Conservation (phyloP, 2,113 vertebrate genomes). For the cattle (Bos taurus) region ARS-UCD2.0 NC_037328.1:41477501-41478000, state of each 20-base stretch:
- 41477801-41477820: not conserved
- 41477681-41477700: not conserved
- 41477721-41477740: not conserved
- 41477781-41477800: not conserved
- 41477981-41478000: not conserved
- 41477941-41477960: not conserved
- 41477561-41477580: not conserved
- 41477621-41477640: not conserved
- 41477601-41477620: not conserved
- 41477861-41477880: not conserved
- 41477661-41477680: not conserved
- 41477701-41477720: not conserved
- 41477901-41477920: not conserved
- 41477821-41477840: not conserved
- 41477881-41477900: not conserved
- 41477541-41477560: not conserved
- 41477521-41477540: not conserved
- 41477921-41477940: not conserved
- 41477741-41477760: not conserved
- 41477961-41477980: not conserved
- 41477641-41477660: not conserved
- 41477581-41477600: not conserved
- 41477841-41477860: not conserved
- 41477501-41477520: not conserved
- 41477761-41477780: not conserved